Conservation (phyloP, 2,888 invertebrate species). For the Ophraella communa region DNA sequence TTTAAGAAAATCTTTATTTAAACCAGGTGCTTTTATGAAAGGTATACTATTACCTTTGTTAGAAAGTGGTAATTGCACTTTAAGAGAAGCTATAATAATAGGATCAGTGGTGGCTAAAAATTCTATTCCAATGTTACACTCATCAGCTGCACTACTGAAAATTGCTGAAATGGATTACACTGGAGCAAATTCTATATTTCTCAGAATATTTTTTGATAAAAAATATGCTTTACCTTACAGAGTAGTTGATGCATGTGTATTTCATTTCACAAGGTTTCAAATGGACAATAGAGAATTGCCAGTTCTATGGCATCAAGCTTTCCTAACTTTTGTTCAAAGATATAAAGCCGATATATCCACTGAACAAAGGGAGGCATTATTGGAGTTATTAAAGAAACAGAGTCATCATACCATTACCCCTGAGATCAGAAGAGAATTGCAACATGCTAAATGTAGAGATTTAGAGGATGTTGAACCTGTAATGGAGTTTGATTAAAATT, state of each 20-base stretch:
- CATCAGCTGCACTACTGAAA: constrained; percentile 92
- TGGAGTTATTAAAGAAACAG: constrained; percentile 79
- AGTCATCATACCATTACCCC: constrained; percentile 74
- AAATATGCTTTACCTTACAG: constrained; percentile 96
- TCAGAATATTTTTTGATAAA: constrained; percentile 93
- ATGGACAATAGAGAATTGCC: constrained; percentile 84
- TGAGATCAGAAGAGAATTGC: constrained; percentile 87
- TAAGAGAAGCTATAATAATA: constrained; percentile 94
- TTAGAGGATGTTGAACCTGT: constrained; percentile 48
- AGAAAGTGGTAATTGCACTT: constrained; percentile 90
- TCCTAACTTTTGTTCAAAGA: constrained; percentile 91
- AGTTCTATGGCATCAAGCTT: constrained; percentile 95
- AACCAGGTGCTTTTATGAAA: constrained; percentile 98
- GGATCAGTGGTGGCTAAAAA: constrained; percentile 90
- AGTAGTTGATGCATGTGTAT: constrained; percentile 93
- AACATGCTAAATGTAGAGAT: constrained; percentile 80
- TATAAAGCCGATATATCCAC: constrained; percentile 94
- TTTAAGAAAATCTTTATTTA: constrained; percentile 89
- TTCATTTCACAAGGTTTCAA: constrained; percentile 93
- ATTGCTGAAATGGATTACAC: constrained; percentile 98
- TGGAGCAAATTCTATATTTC: constrained; percentile 94
- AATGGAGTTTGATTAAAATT: constrained; percentile 50
- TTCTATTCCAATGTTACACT: constrained; percentile 93
- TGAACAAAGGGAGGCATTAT: constrained; percentile 88
- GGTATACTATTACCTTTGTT: constrained; percentile 76